Conservation (phyloP, 1,140 invertebrate species). For the Chymomyza costata region DNA sequence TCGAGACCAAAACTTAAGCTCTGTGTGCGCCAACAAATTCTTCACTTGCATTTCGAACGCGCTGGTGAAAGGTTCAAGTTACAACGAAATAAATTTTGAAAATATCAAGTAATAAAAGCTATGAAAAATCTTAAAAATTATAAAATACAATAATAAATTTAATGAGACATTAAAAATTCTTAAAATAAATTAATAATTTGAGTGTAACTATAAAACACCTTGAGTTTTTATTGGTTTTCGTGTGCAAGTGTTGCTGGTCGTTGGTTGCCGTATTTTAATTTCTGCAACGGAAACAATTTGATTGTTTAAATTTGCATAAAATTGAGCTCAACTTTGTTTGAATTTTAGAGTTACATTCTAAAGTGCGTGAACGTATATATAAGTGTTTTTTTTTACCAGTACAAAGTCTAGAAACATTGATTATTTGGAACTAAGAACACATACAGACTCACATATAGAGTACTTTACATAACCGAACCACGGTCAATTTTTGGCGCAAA, state of each 20-base stretch:
- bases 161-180: not conserved
- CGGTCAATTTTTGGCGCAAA: slow-evolving; percentile 16
- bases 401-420: not conserved
- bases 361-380: slow-evolving; percentile 47
- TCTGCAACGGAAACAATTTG: slow-evolving; percentile 36
- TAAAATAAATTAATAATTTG: slow-evolving; percentile 1
- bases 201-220: not conserved
- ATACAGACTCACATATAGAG: no score
- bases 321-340: slow-evolving; percentile 14
- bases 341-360: not conserved
- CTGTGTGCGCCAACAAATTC: slow-evolving; percentile 58
- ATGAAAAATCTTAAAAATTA: no score
- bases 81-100: not conserved
- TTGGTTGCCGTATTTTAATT: slow-evolving; percentile 12
- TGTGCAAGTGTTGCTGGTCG: slow-evolving; percentile 15
- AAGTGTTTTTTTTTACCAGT: no score
- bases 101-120: not conserved
- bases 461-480: no score
- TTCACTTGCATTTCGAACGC: slow-evolving; percentile 70
- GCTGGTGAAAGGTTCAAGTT: slow-evolving; percentile 54
- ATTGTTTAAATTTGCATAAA: slow-evolving; percentile 44
- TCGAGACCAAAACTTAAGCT: slow-evolving; percentile 61
- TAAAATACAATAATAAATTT: slow-evolving; percentile 1
- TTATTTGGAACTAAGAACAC: no score
- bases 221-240: slow-evolving; percentile 33